Evolutionary conservation across 92 coral and sea anemone genomes (phyloP).

Genomic region (Pocillopora meandrina): DNA sequence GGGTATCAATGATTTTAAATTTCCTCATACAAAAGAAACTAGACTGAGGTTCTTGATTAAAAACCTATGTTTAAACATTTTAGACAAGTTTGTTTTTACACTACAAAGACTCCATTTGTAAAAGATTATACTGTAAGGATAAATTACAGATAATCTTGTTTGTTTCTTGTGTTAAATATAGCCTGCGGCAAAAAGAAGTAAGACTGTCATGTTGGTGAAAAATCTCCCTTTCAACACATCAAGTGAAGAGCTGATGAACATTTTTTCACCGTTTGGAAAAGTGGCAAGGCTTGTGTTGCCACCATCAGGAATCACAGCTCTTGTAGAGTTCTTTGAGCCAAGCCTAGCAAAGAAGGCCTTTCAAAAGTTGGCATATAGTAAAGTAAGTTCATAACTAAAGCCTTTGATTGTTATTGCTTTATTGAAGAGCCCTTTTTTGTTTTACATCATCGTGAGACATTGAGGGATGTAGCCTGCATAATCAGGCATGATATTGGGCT

Average conservation of each 20-base stretch:
- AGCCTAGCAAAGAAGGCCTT: conserved; percentile 93
- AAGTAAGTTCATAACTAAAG: conserved; percentile 49
- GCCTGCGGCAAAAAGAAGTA: conserved; percentile 92
- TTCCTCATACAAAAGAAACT: too few species aligned
- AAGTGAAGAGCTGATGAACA: conserved; percentile 71
- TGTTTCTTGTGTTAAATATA: conserved; percentile 20
- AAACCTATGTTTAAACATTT: too few species aligned
- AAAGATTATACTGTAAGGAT: neutral
- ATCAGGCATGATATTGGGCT: too few species aligned
- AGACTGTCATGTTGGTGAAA: conserved; percentile 89
- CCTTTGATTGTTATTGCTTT: neutral
- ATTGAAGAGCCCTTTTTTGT: too few species aligned
- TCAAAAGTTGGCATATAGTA: conserved; percentile 92
- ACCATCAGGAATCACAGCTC: conserved; percentile 92
- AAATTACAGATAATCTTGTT: neutral
- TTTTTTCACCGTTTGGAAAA: conserved; percentile 87
- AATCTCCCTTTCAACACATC: conserved; percentile 90
- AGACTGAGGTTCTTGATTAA: too few species aligned
- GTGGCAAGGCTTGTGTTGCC: conserved; percentile 86
- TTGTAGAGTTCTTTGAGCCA: conserved; percentile 84
- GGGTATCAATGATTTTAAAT: too few species aligned
- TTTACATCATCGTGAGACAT: too few species aligned
- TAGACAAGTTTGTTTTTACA: too few species aligned
- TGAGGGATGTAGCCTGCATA: too few species aligned
- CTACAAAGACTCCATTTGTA: too few species aligned